Conservation (phyloP, 1,140 invertebrate genomes). For the Cotesia vestalis region DNA sequence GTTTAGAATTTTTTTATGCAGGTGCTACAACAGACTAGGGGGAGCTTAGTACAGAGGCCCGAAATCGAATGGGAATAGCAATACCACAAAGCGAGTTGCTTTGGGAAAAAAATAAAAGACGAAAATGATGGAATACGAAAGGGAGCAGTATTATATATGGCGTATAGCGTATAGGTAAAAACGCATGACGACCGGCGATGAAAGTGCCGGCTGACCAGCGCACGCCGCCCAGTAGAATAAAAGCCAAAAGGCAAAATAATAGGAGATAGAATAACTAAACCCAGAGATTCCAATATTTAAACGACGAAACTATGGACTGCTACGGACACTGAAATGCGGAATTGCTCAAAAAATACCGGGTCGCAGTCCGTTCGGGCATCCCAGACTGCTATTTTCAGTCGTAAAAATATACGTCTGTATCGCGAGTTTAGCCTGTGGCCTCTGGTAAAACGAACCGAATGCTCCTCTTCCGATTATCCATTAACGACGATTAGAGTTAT, state of each 20-base stretch:
- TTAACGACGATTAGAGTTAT: conserved; percentile 42
- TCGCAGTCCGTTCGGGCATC: conserved; percentile 22
- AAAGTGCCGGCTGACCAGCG: no score
- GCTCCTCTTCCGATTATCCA: conserved; percentile 42
- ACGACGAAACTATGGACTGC: conserved; percentile 42
- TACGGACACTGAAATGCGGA: conserved; percentile 33
- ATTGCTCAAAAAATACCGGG: conserved; percentile 40
- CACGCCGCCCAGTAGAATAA: no score
- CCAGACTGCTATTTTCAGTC: conserved; percentile 56
- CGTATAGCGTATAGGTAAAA: no score
- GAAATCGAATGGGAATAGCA: no score
- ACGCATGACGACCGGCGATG: no score
- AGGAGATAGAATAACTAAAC: conserved; percentile 9
- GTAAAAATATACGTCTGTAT: conserved; percentile 62
- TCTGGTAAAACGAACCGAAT: conserved; percentile 11
- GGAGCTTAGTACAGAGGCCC: no score
- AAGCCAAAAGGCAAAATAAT: conserved; percentile 22
- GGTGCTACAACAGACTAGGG: no score
- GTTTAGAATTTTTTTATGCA: no score
- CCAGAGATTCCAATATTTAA: conserved; percentile 49
- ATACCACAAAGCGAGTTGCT: no score
- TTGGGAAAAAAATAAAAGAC: no score
- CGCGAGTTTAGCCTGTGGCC: conserved; percentile 41
- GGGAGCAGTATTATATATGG: no score
- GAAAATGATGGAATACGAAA: no score